Conservation (phyloP, 1,140 invertebrate genomes). For the Radopholus similis region DNA sequence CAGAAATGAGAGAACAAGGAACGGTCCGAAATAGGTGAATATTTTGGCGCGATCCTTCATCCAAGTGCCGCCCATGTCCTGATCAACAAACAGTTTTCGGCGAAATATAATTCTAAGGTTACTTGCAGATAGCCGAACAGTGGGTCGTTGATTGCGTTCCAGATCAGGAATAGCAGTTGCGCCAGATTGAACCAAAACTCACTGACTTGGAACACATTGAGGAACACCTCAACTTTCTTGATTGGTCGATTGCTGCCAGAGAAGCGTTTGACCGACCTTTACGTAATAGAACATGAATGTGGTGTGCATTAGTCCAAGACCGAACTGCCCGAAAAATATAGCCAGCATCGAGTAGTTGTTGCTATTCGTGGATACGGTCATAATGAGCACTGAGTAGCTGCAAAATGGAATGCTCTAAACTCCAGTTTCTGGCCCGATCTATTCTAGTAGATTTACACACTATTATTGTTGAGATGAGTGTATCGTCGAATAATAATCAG, state of each 20-base stretch:
- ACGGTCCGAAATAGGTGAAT: slow-evolving; percentile 61
- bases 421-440: too few species aligned
- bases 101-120: slow-evolving; percentile 37
- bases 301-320: slow-evolving; percentile 41
- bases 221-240: slow-evolving; percentile 59
- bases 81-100: neutral
- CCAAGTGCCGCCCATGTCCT: slow-evolving; percentile 51
- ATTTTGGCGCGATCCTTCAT: slow-evolving; percentile 59
- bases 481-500: too few species aligned
- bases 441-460: too few species aligned
- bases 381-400: too few species aligned
- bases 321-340: slow-evolving; percentile 46
- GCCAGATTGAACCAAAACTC: slow-evolving; percentile 63
- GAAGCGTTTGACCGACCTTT: slow-evolving; percentile 48
- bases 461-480: too few species aligned
- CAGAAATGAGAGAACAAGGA: slow-evolving; percentile 61
- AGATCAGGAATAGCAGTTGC: slow-evolving; percentile 62
- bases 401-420: too few species aligned
- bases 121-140: slow-evolving; percentile 61
- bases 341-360: slow-evolving; percentile 26
- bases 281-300: slow-evolving; percentile 57
- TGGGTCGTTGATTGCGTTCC: slow-evolving; percentile 64
- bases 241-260: slow-evolving; percentile 7
- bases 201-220: slow-evolving; percentile 62
- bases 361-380: too few species aligned